Percentiles rank a stretch among this genome's conserved stretches.
Conservation (phyloP, 2,888 invertebrate genomes). For the Heliconius hortense region DNA sequence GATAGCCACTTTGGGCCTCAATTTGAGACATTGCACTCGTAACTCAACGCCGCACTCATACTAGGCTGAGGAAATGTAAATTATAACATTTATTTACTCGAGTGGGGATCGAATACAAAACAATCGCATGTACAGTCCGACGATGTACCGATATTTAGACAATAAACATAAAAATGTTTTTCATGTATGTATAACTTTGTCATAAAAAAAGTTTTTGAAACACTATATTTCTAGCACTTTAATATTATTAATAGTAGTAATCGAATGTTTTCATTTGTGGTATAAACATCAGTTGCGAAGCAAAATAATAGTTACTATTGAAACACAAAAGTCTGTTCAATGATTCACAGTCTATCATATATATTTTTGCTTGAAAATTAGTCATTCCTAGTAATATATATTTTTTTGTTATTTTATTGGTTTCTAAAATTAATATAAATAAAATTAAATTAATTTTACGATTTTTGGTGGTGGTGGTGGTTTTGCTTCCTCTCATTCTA, state of each 20-base stretch:
- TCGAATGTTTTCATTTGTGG: neutral
- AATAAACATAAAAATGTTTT: too few relatives aligned
- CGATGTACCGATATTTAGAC: too few relatives aligned
- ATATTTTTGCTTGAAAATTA: neutral
- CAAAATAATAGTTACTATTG: slow-evolving; percentile 2
- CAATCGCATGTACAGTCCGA: neutral
- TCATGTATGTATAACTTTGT: too few relatives aligned
- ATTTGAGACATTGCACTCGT: neutral
- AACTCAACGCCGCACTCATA: neutral
- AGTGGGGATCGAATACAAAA: neutral
- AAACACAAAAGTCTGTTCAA: slow-evolving; percentile 8
- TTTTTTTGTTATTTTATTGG: neutral
- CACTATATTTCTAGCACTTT: too few relatives aligned
- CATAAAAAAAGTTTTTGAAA: too few relatives aligned
- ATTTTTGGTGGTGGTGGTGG: too few relatives aligned
- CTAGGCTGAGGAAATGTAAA: neutral
- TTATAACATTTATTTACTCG: neutral
- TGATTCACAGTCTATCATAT: slow-evolving; percentile 6
- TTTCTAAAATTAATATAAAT: neutral
- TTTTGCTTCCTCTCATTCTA: neutral
- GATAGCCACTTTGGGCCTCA: neutral
- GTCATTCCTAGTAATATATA: neutral
- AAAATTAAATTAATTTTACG: neutral
- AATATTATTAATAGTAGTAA: too few relatives aligned
- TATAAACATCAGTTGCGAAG: slow-evolving; percentile 6